These are phyloP conservation scores for Sebastes trivittatus DNA, from an alignment of 2,797 vertebrate species.

Conservation along the genomic window DNA sequence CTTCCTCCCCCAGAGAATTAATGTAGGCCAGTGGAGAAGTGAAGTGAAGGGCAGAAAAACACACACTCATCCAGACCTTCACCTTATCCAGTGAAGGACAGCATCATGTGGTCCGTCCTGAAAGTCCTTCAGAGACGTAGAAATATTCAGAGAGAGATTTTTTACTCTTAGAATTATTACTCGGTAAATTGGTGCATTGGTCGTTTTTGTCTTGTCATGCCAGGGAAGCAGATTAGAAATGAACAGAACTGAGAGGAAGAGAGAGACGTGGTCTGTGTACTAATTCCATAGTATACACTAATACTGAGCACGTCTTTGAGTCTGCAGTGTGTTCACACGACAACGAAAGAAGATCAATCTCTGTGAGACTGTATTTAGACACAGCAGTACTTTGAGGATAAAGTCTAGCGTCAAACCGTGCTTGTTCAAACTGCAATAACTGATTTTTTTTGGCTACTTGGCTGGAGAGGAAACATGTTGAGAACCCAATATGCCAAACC, in stretches of 20 bases:
- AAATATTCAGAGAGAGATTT: background rate
- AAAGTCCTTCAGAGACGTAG: background rate
- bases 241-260: background rate
- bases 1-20: conserved; percentile 42
- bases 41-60: conserved; percentile 46
- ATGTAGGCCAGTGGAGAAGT: conserved; percentile 58
- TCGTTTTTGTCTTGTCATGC: conserved; percentile 9
- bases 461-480: too few relatives aligned
- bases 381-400: background rate
- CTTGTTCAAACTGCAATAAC: background rate
- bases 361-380: background rate
- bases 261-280: background rate
- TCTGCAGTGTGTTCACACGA: background rate
- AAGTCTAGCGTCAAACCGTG: background rate
- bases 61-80: conserved; percentile 27
- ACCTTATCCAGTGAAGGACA: conserved; percentile 10
- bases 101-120: background rate
- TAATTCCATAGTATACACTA: background rate
- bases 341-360: background rate
- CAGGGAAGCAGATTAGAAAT: background rate
- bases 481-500: background rate
- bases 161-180: background rate
- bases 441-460: background rate
- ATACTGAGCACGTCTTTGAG: background rate
- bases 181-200: background rate